Evolutionary conservation across 2,888 invertebrate species (phyloP).

Genomic region (Phengaris arion): DNA sequence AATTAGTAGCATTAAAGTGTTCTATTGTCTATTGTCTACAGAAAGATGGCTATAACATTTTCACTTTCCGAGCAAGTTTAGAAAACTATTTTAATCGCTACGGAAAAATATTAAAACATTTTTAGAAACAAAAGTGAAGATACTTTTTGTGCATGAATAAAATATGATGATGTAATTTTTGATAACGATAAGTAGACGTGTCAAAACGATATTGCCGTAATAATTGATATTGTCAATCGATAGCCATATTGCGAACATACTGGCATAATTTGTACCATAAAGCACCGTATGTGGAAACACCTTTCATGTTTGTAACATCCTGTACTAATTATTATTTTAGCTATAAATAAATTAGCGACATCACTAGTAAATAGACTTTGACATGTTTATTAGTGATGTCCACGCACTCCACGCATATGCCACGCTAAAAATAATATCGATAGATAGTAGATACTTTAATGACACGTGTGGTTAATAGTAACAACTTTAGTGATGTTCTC

Average conservation of each 20-base stretch:
- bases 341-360: not conserved
- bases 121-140: not conserved
- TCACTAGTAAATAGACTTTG: not conserved
- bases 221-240: not conserved
- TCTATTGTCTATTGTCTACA: too few relatives aligned
- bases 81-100: too few relatives aligned
- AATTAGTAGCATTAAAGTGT: too few relatives aligned
- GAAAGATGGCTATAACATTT: too few relatives aligned
- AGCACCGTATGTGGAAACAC: not conserved
- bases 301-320: not conserved
- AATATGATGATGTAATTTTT: too few relatives aligned
- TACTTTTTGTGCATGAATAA: too few relatives aligned
- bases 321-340: not conserved
- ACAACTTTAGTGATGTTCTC: too few relatives aligned
- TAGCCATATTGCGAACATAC: not conserved
- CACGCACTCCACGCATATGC: not conserved
- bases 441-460: not conserved
- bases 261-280: not conserved
- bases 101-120: too few relatives aligned
- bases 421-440: constrained; percentile 2
- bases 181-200: too few relatives aligned
- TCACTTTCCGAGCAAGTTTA: too few relatives aligned
- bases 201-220: not conserved
- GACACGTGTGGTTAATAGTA: too few relatives aligned
- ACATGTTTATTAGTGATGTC: constrained; percentile 8